These are phyloP conservation scores for Podocnemis expansa DNA, from an alignment of 2,113 vertebrate species.

Conservation along the genomic window DNA sequence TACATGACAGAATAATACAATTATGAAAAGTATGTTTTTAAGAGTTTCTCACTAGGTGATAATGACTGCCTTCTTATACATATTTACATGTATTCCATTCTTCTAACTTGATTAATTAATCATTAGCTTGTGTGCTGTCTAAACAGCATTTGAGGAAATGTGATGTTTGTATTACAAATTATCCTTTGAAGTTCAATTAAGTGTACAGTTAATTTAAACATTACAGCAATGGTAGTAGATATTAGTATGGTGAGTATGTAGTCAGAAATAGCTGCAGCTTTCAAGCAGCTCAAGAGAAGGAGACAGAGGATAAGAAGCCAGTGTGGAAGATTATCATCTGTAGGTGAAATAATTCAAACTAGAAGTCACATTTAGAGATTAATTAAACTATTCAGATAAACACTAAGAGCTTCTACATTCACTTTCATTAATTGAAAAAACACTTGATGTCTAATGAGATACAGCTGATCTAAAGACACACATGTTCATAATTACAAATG, in stretches of 20 bases:
- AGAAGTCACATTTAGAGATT: not conserved
- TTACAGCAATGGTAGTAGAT: not conserved
- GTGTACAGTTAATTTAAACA: not conserved
- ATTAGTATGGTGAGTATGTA: not conserved
- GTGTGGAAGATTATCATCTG: not conserved
- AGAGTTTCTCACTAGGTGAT: no score
- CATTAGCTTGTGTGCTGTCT: not conserved
- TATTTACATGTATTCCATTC: not conserved
- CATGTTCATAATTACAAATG: constrained; percentile 52
- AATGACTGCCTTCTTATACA: no score
- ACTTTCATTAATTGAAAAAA: constrained; percentile 47
- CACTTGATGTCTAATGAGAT: constrained; percentile 37
- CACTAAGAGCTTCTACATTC: constrained; percentile 36
- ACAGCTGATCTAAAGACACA: constrained; percentile 24
- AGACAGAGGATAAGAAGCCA: not conserved
- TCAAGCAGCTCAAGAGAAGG: not conserved
- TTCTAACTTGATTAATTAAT: not conserved
- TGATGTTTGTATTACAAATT: not conserved
- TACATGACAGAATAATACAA: no score
- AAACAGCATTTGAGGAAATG: not conserved
- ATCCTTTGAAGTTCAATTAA: not conserved
- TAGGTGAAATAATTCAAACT: constrained; percentile 7
- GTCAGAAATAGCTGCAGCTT: not conserved
- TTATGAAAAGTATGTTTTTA: no score
- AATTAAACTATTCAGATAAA: constrained; percentile 15